phyloP scores from a whole-genome alignment of 2,113 vertebrate species.

The Shinisaurus crocodilurus region DNA sequence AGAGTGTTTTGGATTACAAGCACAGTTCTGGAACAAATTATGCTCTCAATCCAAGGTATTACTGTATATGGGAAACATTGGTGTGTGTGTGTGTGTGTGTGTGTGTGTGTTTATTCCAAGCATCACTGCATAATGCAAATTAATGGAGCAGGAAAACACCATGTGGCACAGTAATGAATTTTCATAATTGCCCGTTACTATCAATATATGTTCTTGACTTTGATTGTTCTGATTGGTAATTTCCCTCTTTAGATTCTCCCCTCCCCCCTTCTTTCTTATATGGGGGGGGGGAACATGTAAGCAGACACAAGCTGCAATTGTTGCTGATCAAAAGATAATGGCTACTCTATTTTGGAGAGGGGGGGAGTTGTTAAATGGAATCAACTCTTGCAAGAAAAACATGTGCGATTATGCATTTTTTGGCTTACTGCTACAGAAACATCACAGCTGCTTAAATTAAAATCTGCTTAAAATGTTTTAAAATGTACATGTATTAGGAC shows the following conservation, averaged over 20 bases:
- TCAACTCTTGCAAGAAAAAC: background rate
- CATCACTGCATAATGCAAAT: slow-evolving; percentile 21
- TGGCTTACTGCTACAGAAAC: background rate
- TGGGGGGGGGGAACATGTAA: background rate
- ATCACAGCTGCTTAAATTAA: background rate
- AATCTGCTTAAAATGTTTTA: background rate
- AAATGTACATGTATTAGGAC: no score
- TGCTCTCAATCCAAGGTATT: no score
- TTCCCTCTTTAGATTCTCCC: background rate
- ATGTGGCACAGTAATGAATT: slow-evolving; percentile 16
- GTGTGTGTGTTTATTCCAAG: background rate
- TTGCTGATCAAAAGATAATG: fast-evolving
- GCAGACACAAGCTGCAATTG: slow-evolving; percentile 7
- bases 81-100: no score
- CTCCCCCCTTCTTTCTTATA: background rate
- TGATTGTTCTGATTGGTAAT: background rate
- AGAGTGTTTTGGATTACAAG: no score
- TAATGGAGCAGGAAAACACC: background rate
- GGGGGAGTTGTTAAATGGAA: background rate
- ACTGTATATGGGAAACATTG: no score
- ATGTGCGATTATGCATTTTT: background rate
- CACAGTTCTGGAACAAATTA: no score
- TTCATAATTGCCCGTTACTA: background rate
- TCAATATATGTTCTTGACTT: slow-evolving; percentile 13
- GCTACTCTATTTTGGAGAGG: fast-evolving